Conservation (phyloP, 2,888 invertebrate genomes). For the Mactromeris polynyma region DNA sequence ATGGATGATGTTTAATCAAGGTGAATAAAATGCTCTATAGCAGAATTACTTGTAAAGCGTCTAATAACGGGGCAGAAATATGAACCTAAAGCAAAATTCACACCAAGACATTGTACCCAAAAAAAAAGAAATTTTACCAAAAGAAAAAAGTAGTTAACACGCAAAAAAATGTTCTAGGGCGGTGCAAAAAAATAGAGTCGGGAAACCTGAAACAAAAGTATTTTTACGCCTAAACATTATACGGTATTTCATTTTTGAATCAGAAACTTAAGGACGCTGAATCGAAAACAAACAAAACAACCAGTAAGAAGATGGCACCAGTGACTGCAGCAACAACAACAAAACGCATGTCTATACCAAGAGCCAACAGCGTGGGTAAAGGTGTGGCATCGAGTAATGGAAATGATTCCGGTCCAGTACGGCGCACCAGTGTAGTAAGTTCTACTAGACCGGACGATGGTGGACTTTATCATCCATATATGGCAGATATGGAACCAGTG, state of each 20-base stretch:
- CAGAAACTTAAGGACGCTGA: conserved; percentile 35
- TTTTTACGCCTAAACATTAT: no score
- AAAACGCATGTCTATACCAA: conserved; percentile 11
- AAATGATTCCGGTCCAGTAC: background rate
- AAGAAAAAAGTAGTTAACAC: no score
- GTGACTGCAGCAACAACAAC: conserved; percentile 32
- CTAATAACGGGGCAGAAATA: no score
- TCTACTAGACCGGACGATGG: conserved; percentile 19
- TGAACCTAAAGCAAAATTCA: no score
- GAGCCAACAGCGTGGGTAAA: conserved; percentile 25
- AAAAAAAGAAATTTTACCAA: no score
- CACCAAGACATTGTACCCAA: no score
- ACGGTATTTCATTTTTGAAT: background rate
- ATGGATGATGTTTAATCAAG: no score
- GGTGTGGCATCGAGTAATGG: conserved; percentile 23
- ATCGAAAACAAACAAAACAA: conserved; percentile 18
- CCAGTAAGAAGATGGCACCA: background rate
- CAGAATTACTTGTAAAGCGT: no score
- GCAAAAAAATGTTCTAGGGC: no score
- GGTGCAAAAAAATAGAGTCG: no score
- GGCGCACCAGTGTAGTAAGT: conserved; percentile 25
- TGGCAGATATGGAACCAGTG: conserved; percentile 61
- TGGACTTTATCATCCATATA: conserved; percentile 62
- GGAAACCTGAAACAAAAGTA: no score
- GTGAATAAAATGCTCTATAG: no score